Percentiles rank a stretch among this genome's conserved stretches.
phyloP scores from a whole-genome alignment of 1,140 invertebrate genomes.

The Cotesia chilonis region DNA sequence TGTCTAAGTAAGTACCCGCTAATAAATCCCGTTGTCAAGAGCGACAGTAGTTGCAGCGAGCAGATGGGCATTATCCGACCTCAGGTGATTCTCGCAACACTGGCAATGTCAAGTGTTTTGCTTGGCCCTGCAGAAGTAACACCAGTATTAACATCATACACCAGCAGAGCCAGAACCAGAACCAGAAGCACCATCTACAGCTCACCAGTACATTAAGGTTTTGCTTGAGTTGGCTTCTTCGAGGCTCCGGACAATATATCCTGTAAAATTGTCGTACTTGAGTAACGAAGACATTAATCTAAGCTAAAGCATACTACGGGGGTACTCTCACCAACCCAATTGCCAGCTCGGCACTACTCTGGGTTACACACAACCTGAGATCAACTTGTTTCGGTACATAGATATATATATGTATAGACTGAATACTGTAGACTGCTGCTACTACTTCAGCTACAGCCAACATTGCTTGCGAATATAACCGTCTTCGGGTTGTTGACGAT shows the following conservation, averaged over 20 bases:
- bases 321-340: slow-evolving; percentile 21
- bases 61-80: slow-evolving; percentile 10
- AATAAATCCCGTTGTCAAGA: slow-evolving; percentile 28
- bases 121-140: too few species aligned
- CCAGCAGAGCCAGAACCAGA: background rate
- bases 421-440: background rate
- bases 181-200: background rate
- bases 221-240: background rate
- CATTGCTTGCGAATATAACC: background rate
- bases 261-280: slow-evolving; percentile 23
- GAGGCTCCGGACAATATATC: slow-evolving; percentile 6
- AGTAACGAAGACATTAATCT: slow-evolving; percentile 24
- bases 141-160: too few species aligned
- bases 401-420: background rate
- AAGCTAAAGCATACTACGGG: slow-evolving; percentile 6
- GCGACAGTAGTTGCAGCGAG: slow-evolving; percentile 7
- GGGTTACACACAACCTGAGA: too few species aligned
- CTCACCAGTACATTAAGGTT: slow-evolving; percentile 21
- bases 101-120: too few species aligned
- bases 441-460: background rate
- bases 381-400: too few species aligned
- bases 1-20: slow-evolving; percentile 23
- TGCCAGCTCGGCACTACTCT: background rate
- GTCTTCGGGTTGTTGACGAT: slow-evolving; percentile 4
- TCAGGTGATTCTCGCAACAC: background rate